phyloP scores from a whole-genome alignment of 2,113 vertebrate genomes.

The Poeciliopsis retropinna region DNA sequence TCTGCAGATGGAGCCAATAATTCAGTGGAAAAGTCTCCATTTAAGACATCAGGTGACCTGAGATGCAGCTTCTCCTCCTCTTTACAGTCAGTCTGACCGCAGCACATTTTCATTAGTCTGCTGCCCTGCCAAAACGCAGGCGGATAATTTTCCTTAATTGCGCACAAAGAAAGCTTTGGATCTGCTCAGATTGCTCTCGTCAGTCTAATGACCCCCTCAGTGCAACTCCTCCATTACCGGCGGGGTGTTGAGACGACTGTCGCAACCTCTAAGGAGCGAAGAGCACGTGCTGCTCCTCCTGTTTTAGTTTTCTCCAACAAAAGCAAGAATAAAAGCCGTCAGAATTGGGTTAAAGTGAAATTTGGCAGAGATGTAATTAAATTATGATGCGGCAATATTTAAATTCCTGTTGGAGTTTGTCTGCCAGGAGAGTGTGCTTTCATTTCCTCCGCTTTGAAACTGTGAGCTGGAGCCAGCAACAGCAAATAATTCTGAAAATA shows the following conservation, averaged over 20 bases:
- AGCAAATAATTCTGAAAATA: slow-evolving; percentile 24
- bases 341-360: slow-evolving; percentile 24
- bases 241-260: slow-evolving; percentile 29
- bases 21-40: slow-evolving; percentile 36
- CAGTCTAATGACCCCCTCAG: slow-evolving; percentile 51
- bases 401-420: slow-evolving; percentile 25
- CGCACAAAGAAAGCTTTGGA: slow-evolving; percentile 60
- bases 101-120: slow-evolving; percentile 45
- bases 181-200: slow-evolving; percentile 49
- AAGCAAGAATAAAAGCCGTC: not conserved
- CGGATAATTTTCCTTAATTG: slow-evolving; percentile 70
- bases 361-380: slow-evolving; percentile 30
- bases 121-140: slow-evolving; percentile 48
- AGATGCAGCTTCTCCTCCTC: slow-evolving; percentile 31
- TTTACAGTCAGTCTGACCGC: slow-evolving; percentile 31
- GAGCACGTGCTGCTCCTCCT: slow-evolving; percentile 1
- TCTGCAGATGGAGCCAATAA: slow-evolving; percentile 20
- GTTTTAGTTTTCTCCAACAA: not conserved
- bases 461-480: slow-evolving; percentile 4
- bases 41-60: slow-evolving; percentile 40
- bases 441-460: slow-evolving; percentile 25
- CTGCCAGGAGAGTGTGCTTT: slow-evolving; percentile 6
- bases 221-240: slow-evolving; percentile 14
- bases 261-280: slow-evolving; percentile 22
- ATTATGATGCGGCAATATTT: slow-evolving; percentile 31